Conservation (phyloP, 53 echinoderm and acorn worm genomes). For the Paracentrotus lividus region DNA sequence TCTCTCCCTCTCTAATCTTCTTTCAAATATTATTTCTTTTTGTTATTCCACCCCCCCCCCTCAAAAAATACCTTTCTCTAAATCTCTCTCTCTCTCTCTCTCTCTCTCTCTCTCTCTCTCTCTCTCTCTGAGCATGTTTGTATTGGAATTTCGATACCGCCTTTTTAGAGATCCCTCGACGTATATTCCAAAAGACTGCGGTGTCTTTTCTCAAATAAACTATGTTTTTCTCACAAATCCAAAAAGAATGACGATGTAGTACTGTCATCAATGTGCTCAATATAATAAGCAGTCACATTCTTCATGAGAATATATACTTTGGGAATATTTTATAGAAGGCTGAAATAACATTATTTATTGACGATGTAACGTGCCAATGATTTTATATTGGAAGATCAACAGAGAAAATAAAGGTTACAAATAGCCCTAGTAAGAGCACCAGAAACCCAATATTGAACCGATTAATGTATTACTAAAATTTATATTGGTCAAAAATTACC, state of each 20-base stretch:
- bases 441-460: not conserved
- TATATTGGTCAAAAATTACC: not conserved
- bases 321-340: not conserved
- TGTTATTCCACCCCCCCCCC: too few relatives aligned
- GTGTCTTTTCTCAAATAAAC: not conserved
- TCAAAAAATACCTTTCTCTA: too few relatives aligned
- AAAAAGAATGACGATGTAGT: not conserved
- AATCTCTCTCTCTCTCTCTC: not conserved
- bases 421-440: not conserved
- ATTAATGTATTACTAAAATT: not conserved
- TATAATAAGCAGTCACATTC: not conserved
- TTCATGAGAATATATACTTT: not conserved
- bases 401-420: not conserved
- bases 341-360: conserved; percentile 42
- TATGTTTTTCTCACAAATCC: not conserved
- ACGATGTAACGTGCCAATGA: conserved; percentile 40
- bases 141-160: not conserved
- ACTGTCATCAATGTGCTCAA: not conserved
- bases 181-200: too few relatives aligned
- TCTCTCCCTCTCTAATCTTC: not conserved
- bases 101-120: not conserved
- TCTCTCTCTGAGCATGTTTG: not conserved
- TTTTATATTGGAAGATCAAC: not conserved
- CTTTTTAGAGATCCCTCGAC: too few relatives aligned
- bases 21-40: too few relatives aligned